Percentiles rank a stretch among this genome's conserved stretches.
These are phyloP conservation scores for Pollicipes pollicipes DNA, from an alignment of 1,140 invertebrate species.

Conservation along the genomic window DNA sequence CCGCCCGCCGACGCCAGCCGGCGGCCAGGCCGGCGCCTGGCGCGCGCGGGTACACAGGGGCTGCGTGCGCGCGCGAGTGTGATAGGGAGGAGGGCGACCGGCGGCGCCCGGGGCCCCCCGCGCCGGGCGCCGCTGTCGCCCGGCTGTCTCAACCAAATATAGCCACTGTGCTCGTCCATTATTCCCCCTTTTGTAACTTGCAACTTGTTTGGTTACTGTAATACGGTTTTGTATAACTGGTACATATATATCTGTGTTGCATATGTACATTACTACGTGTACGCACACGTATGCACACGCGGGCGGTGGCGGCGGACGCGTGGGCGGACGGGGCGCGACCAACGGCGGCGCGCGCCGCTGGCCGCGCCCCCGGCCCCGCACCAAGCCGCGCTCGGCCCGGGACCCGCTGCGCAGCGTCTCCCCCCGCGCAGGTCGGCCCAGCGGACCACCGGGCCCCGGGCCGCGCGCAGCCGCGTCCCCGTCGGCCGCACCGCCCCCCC, in stretches of 20 bases:
- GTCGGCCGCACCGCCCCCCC: no score
- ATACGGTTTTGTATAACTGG: slow-evolving; percentile 2
- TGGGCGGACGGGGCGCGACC: not conserved
- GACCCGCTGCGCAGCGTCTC: not conserved
- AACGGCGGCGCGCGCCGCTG: no score
- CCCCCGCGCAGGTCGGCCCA: not conserved
- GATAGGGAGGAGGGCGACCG: not conserved
- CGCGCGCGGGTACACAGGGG: no score
- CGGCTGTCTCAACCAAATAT: not conserved
- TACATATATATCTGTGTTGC: not conserved
- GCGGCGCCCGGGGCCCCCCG: no score
- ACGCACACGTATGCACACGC: not conserved
- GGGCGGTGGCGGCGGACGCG: no score
- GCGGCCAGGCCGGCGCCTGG: no score
- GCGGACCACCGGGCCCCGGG: no score
- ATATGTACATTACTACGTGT: not conserved
- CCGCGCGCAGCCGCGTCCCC: no score
- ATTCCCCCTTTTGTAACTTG: not conserved
- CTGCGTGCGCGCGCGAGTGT: not conserved
- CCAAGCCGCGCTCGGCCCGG: no score
- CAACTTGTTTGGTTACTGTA: not conserved
- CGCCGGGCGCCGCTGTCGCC: no score
- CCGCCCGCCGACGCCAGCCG: no score
- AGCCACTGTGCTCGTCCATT: not conserved
- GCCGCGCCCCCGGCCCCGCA: no score